Evolutionary conservation across 2,113 vertebrate species (phyloP), one percentile per base, ranked within the genome.

Genomic region (Ailurus styani): DNA sequence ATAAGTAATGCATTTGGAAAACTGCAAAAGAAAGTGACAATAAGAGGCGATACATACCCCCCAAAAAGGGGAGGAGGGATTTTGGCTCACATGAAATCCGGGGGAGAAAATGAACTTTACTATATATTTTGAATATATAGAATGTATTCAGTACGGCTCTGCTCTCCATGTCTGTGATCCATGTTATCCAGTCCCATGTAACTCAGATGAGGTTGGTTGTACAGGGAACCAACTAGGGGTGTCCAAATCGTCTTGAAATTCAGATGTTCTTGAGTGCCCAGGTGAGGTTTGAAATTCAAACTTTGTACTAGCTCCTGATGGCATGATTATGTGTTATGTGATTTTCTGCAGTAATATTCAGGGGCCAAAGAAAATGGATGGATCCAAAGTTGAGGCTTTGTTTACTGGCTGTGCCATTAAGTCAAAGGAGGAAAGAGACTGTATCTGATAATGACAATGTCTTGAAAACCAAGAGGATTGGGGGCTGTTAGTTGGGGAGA

Each of bases 1-100:
- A 64, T 62, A 91, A 84, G 40, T 18, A 62, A 62, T 70, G n/a
- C 91, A 15, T 55, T 79, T 70, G 66, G 57, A 75, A 97, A 85
- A 57, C 27, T 55, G 15, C 21, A 83, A 62, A 68, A 42, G 55
- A 95, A 96, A 97, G 84, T 42, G n/a, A 79, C 96, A 90, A 87
- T 85, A 20, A 90, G 21, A 82, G 62, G 40, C 73, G 55, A 77
- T 29, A 60, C 25, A 47, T 27, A 34, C 3, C 34, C 29, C 3
- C 34, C 29, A 2, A 15, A n/a, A 37, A 14, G 37, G 52, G 21
- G 1, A 25, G n/a, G n/a, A n/a, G 29, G 47, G 47, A 54, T 12
- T 75, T 64, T 95, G 47, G 12, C 34, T 60, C 55, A 70, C 14
- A 18, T 34, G 13, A 92, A 86, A 89, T 40, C 50, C 21, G 66